phyloP scores from a whole-genome alignment of 64 coral and sea anemone species.

The Stylophora pistillata region DNA sequence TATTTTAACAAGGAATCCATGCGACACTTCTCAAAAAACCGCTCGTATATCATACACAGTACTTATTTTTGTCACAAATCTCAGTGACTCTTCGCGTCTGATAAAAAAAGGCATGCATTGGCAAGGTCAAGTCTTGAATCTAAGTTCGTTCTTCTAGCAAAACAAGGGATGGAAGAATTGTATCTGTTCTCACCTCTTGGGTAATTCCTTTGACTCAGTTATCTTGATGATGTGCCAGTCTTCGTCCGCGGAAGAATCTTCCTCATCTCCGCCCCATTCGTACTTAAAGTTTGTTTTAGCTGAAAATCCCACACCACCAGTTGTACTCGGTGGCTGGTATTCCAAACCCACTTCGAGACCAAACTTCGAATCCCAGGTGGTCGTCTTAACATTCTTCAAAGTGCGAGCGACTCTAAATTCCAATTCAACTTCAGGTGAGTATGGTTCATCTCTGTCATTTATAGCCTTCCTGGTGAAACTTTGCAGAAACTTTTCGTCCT shows the following conservation, averaged over 20 bases:
- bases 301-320: slow-evolving; percentile 37
- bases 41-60: too few species aligned
- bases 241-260: slow-evolving; percentile 43
- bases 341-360: slow-evolving; percentile 31
- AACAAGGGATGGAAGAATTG: too few species aligned
- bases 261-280: slow-evolving; percentile 29
- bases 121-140: too few species aligned
- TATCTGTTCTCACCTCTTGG: too few species aligned
- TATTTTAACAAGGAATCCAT: too few species aligned
- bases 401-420: slow-evolving; percentile 47
- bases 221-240: slow-evolving; percentile 60
- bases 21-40: too few species aligned
- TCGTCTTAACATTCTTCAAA: slow-evolving; percentile 34
- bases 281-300: slow-evolving; percentile 36
- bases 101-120: too few species aligned
- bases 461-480: slow-evolving; percentile 32
- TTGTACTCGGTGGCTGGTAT: slow-evolving; percentile 38
- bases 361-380: slow-evolving; percentile 27
- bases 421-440: slow-evolving; percentile 7
- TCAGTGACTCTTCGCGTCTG: too few species aligned
- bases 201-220: slow-evolving; percentile 31
- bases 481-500: neutral
- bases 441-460: neutral
- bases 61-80: too few species aligned
- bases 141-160: too few species aligned